Percentiles rank a stretch among this genome's conserved stretches.
Evolutionary conservation across 2,888 invertebrate species (phyloP).

Genomic region (Charanyca ferruginea): DNA sequence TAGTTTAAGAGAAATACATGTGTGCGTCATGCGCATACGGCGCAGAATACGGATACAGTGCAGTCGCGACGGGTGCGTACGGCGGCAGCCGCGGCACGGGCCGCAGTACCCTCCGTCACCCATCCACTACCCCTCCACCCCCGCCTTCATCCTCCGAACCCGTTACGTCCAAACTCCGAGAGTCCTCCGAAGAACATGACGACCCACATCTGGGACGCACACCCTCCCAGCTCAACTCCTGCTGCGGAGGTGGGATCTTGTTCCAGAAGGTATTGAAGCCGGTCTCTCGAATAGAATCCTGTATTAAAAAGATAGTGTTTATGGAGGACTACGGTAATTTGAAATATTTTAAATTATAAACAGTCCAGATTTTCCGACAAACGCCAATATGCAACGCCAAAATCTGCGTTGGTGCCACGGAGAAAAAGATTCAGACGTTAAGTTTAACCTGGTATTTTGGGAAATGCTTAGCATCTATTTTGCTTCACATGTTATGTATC

Average conservation of each 20-base stretch:
- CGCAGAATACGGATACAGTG: slow-evolving; percentile 76
- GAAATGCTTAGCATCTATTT: too few relatives aligned
- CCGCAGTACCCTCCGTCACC: slow-evolving; percentile 89
- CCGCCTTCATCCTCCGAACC: slow-evolving; percentile 89
- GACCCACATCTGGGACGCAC: slow-evolving; percentile 80
- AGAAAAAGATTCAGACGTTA: too few relatives aligned
- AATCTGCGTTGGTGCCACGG: too few relatives aligned
- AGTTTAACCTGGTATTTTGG: too few relatives aligned
- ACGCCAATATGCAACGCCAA: too few relatives aligned
- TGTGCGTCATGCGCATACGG: slow-evolving; percentile 80
- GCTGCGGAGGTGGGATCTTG: slow-evolving; percentile 83
- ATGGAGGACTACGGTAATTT: background rate
- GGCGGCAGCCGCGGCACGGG: slow-evolving; percentile 89
- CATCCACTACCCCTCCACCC: slow-evolving; percentile 80
- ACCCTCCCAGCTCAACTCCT: slow-evolving; percentile 82
- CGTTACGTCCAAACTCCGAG: slow-evolving; percentile 88
- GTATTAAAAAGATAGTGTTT: slow-evolving; percentile 34
- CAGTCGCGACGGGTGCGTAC: slow-evolving; percentile 73
- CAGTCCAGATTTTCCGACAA: too few relatives aligned
- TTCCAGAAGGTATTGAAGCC: slow-evolving; percentile 89
- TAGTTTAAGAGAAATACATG: slow-evolving; percentile 81
- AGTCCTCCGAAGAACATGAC: slow-evolving; percentile 87
- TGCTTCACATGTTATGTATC: too few relatives aligned
- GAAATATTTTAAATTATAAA: too few relatives aligned
- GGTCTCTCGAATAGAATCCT: slow-evolving; percentile 83